Percentiles rank a stretch among this genome's conserved stretches.
Conservation (phyloP, 92 coral and sea anemone species). For the Umimayanthus kanabou region DNA sequence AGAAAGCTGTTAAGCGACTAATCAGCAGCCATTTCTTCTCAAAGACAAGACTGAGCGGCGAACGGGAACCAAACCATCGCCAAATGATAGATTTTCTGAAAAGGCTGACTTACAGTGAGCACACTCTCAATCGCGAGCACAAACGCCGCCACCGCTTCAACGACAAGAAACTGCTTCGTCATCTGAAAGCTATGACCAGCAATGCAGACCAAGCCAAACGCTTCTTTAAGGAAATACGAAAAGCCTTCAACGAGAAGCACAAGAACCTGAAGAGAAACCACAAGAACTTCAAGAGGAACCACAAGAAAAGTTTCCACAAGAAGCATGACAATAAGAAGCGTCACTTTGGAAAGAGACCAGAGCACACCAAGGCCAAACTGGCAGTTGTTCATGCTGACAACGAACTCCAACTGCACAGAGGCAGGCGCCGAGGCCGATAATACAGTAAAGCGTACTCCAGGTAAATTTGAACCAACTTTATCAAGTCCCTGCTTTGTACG, state of each 20-base stretch:
- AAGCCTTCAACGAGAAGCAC: background rate
- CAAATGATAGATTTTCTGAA: conserved; percentile 25
- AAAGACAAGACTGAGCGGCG: background rate
- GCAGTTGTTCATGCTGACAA: background rate
- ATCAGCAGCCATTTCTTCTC: conserved; percentile 5
- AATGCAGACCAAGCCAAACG: background rate
- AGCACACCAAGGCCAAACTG: background rate
- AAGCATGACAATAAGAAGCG: background rate
- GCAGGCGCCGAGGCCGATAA: background rate
- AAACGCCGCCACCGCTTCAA: background rate
- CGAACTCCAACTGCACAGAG: background rate
- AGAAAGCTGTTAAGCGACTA: background rate
- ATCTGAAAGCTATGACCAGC: background rate
- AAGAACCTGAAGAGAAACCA: background rate
- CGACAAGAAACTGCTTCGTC: conserved; percentile 2
- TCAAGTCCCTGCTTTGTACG: no score
- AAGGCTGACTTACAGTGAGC: background rate
- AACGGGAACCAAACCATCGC: background rate
- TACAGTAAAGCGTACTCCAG: background rate
- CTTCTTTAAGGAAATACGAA: conserved; percentile 19
- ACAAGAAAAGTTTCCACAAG: no score
- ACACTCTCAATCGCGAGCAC: background rate
- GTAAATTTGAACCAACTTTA: background rate
- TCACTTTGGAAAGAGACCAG: background rate
- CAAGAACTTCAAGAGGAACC: background rate